Evolutionary conservation across 2,888 invertebrate genomes (phyloP).

Genomic region (Agelastica alni): DNA sequence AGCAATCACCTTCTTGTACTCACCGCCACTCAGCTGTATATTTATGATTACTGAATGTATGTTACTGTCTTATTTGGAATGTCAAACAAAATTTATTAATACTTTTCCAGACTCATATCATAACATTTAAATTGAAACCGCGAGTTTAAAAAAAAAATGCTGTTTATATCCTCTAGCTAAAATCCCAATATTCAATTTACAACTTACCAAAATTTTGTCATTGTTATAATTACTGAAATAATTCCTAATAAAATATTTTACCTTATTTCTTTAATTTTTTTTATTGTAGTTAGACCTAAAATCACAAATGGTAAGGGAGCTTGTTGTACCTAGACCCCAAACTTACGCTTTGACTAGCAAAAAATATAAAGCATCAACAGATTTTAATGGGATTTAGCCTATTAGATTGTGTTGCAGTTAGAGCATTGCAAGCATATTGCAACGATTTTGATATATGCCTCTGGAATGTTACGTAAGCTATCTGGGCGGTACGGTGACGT

Average conservation of each 20-base stretch:
- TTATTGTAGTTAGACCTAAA: background rate
- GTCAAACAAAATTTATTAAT: constrained; percentile 25
- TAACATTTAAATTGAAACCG: constrained; percentile 31
- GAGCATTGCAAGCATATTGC: too few relatives aligned
- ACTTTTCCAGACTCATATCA: constrained; percentile 45
- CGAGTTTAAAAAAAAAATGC: constrained; percentile 25
- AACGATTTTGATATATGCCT: too few relatives aligned
- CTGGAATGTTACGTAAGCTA: too few relatives aligned
- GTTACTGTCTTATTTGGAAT: constrained; percentile 35
- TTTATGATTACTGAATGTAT: constrained; percentile 26
- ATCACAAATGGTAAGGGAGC: too few relatives aligned
- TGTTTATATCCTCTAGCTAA: constrained; percentile 42
- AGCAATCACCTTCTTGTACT: constrained; percentile 6
- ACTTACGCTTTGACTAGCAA: too few relatives aligned
- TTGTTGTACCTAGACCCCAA: too few relatives aligned
- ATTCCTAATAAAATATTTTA: constrained; percentile 46
- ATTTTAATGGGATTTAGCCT: too few relatives aligned
- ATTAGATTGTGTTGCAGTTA: too few relatives aligned
- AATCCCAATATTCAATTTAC: constrained; percentile 41
- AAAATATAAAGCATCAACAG: too few relatives aligned
- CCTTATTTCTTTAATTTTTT: constrained; percentile 5
- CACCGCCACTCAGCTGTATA: constrained; percentile 10
- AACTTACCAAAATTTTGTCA: constrained; percentile 46
- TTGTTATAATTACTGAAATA: constrained; percentile 47
- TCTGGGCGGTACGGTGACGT: too few relatives aligned